Evolutionary conservation across 2,113 vertebrate species (phyloP).

Genomic region (Chelonoidis abingdonii): DNA sequence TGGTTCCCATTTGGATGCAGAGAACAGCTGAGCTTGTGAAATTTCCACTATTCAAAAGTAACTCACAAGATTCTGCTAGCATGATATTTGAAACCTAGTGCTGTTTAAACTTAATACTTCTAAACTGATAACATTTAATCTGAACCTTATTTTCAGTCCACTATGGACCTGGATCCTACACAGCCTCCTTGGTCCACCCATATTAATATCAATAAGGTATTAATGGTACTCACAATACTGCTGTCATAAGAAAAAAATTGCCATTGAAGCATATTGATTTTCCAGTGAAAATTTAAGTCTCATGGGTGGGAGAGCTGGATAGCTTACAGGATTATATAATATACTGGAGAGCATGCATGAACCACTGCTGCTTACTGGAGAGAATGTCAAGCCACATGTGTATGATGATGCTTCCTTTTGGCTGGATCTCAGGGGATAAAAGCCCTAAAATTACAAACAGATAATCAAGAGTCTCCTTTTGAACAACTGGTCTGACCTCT

Average conservation of each 20-base stretch:
- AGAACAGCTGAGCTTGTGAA: not conserved
- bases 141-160: not conserved
- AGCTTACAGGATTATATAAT: rapidly evolving
- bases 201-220: conserved; percentile 4
- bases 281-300: conserved; percentile 6
- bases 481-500: not conserved
- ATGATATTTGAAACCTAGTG: not conserved
- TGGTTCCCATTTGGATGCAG: not conserved
- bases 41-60: not conserved
- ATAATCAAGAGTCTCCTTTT: not conserved
- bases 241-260: conserved; percentile 8
- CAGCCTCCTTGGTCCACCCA: not conserved
- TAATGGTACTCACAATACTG: not conserved
- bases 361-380: not conserved
- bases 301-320: not conserved
- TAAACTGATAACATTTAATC: not conserved
- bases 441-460: not conserved
- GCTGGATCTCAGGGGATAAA: not conserved
- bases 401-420: not conserved
- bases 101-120: not conserved
- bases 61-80: not conserved
- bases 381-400: not conserved
- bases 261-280: not conserved
- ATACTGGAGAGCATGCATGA: not conserved
- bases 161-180: not conserved